Evolutionary conservation across 2,888 invertebrate genomes (phyloP).

Genomic region (Gastracanthus pulcherrimus): DNA sequence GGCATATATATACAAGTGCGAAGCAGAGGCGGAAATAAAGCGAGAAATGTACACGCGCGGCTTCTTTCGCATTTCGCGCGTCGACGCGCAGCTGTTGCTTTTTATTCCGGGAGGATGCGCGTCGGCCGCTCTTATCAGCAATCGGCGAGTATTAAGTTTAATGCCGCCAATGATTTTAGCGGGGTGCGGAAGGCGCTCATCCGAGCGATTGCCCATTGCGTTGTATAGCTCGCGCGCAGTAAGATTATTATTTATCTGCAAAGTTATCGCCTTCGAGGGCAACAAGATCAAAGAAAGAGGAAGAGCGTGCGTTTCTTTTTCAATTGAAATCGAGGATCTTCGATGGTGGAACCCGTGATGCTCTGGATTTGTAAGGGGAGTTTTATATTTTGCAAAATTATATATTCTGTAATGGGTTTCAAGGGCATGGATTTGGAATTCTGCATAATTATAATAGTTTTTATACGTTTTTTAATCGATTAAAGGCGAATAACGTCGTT

Average conservation of each 20-base stretch:
- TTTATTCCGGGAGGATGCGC: conserved; percentile 1
- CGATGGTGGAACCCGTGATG: neutral
- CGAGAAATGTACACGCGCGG: neutral
- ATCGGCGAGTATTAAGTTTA: conserved; percentile 33
- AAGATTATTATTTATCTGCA: conserved; percentile 22
- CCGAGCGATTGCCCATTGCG: neutral
- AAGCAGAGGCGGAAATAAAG: conserved; percentile 31
- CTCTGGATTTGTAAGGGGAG: neutral
- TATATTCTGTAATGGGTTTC: neutral
- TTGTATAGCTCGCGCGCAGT: neutral
- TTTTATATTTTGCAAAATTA: neutral
- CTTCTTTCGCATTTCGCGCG: neutral
- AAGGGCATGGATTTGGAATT: neutral
- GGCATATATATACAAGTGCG: neutral
- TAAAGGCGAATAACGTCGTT: neutral
- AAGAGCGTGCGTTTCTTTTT: neutral
- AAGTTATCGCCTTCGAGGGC: conserved; percentile 1
- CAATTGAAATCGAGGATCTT: neutral
- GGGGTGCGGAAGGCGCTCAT: conserved; percentile 20
- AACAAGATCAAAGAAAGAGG: neutral
- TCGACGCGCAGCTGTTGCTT: neutral
- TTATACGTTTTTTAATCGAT: neutral
- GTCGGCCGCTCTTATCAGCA: neutral
- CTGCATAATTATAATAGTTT: neutral
- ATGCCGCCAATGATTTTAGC: conserved; percentile 28